These are phyloP conservation scores for Asarcornis scutulata DNA, from an alignment of 2,113 vertebrate genomes.

Conservation along the genomic window DNA sequence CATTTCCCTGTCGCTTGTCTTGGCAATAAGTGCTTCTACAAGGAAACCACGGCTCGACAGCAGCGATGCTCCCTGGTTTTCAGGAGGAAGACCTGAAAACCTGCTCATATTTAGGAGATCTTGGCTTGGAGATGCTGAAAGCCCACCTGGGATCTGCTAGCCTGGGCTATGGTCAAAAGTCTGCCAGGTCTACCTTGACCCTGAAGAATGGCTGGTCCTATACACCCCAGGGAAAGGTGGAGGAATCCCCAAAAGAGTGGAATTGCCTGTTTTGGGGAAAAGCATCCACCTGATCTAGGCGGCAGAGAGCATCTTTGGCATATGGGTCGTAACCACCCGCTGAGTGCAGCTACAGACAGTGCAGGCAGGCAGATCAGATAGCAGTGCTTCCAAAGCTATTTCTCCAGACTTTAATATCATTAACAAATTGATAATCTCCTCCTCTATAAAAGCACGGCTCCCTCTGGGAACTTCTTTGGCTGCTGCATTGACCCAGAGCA, in stretches of 20 bases:
- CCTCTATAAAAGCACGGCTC: background rate
- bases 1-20: background rate
- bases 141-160: background rate
- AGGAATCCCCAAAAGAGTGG: background rate
- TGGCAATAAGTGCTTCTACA: background rate
- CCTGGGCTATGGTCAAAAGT: background rate
- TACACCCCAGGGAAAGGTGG: background rate
- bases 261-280: background rate
- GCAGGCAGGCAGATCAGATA: background rate
- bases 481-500: background rate
- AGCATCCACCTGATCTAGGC: background rate
- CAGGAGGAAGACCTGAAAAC: background rate
- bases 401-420: background rate
- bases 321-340: background rate
- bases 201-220: fast-evolving
- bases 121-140: background rate
- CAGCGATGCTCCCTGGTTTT: background rate
- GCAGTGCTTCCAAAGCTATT: background rate
- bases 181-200: background rate
- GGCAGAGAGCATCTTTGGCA: background rate
- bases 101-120: background rate
- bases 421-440: constrained; percentile 1
- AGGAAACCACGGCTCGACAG: background rate
- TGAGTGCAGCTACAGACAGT: background rate
- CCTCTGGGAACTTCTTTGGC: background rate